Base-by-base conservation (phyloP, 2,113 vertebrate species). In the Oreochromis niloticus region DNA sequence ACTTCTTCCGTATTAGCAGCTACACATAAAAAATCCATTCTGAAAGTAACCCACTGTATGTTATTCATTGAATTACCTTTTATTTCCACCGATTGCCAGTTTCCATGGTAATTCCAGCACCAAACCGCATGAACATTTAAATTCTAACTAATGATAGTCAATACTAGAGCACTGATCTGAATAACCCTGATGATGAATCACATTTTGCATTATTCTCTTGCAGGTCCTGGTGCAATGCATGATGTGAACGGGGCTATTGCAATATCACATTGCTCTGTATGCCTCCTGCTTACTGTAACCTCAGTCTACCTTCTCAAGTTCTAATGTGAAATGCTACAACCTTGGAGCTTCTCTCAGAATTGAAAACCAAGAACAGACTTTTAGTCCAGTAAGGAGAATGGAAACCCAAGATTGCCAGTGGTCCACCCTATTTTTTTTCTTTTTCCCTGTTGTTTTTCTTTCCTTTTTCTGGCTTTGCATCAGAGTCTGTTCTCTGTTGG, bases 151-250 rank as follows among this genome's bases (percentile, higher is more conserved):
- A 63, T 84, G 12, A 48, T 17, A 27, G 16, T 66, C 43, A 27
- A 46, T 32, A 22, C 3, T 57, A 24, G 22, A 36, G 81, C 34
- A 54, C 2, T 27, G 7, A 50, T 36, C 7, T 16, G 81, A 27
- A 32, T 41, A 34, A 75, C 71, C 43, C 43, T 75, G 27, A 30
- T 75, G 24, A 50, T 32, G 43, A 75, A 75, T 50, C 71, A 50
- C 24, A 14, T 34, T 36, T 43, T 59, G 9, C 8, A 24, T 50
- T 41, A 1, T 89, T 52, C 9, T 56, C 43, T 82, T 7, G 13
- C 96, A 99, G 98, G 98, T 82, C 98, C 98, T 0, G 98, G 98
- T 87, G 98, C 98, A 0, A 97, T 98, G 94, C 98, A 98, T 9
- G 97, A 98, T 19, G 97, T 98, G 3, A 97, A 98, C 88, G 97